Evolutionary conservation across 2,113 vertebrate genomes (phyloP).

Genomic region (Scartelaos histophorus): DNA sequence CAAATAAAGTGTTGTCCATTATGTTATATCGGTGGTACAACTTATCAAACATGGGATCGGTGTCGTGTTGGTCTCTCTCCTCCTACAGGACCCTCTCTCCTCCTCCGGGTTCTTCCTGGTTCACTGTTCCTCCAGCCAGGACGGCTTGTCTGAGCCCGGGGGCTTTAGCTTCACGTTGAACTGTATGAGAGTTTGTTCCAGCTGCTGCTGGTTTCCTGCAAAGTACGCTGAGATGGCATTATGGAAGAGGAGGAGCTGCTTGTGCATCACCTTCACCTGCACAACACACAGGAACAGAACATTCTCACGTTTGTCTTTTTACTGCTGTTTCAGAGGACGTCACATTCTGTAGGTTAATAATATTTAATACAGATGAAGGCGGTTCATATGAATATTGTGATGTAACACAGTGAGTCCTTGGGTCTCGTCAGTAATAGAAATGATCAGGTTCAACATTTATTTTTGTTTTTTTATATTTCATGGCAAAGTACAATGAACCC

Average conservation of each 20-base stretch:
- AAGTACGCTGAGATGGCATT: constrained; percentile 98
- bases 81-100: constrained; percentile 9
- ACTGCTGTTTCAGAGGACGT: no score
- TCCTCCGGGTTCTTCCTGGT: constrained; percentile 12
- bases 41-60: constrained; percentile 35
- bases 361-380: no score
- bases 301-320: no score
- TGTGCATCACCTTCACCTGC: constrained; percentile 99
- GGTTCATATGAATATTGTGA: no score
- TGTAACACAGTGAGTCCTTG: no score
- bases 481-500: no score
- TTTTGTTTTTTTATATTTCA: no score
- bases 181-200: constrained; percentile 96
- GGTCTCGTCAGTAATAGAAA: no score
- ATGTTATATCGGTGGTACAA: constrained; percentile 36
- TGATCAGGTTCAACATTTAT: no score
- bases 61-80: constrained; percentile 25
- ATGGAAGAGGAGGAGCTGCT: constrained; percentile 97
- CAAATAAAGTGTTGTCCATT: constrained; percentile 16
- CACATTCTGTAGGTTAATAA: no score
- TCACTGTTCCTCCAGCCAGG: constrained; percentile 97
- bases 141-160: constrained; percentile 90
- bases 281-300: background rate
- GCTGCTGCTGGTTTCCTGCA: constrained; percentile 96
- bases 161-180: constrained; percentile 95